Percentiles rank a stretch among this genome's conserved stretches.
These are phyloP conservation scores for Diarsia rubi DNA, from an alignment of 2,888 invertebrate genomes.

Conservation along the genomic window DNA sequence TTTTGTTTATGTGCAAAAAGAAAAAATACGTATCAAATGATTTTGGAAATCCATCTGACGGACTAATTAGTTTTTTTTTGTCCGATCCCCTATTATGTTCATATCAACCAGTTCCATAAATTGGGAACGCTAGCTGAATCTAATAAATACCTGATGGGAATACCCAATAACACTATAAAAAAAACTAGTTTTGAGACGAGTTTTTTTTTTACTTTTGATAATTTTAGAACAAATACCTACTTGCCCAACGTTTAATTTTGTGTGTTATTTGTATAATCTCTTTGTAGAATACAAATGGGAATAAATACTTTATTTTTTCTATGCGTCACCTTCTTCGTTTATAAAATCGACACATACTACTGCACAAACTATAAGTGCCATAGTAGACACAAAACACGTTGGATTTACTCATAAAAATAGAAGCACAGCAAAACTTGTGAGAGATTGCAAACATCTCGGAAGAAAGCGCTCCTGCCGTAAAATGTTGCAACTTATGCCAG, in stretches of 20 bases:
- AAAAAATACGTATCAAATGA: no score
- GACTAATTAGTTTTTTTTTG: no score
- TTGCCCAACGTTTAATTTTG: not conserved
- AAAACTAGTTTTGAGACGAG: not conserved
- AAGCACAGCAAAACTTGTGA: slow-evolving; percentile 49
- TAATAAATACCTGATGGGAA: not conserved
- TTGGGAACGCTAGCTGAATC: not conserved
- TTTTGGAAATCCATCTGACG: no score
- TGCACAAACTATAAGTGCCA: slow-evolving; percentile 1
- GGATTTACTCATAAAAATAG: slow-evolving; percentile 45
- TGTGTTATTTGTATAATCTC: not conserved
- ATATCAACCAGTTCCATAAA: not conserved
- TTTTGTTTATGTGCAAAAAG: no score
- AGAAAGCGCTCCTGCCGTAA: slow-evolving; percentile 48
- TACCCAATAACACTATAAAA: not conserved
- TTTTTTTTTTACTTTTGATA: not conserved
- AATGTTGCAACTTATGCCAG: slow-evolving; percentile 57
- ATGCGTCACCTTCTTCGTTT: not conserved
- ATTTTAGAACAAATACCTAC: not conserved
- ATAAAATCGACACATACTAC: not conserved
- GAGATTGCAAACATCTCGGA: slow-evolving; percentile 56
- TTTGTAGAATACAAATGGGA: not conserved
- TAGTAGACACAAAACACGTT: slow-evolving; percentile 32
- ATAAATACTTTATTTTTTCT: no score
- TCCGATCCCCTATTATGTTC: no score